phyloP scores from a whole-genome alignment of 1,140 invertebrate species.

The Cryptotermes secundus region DNA sequence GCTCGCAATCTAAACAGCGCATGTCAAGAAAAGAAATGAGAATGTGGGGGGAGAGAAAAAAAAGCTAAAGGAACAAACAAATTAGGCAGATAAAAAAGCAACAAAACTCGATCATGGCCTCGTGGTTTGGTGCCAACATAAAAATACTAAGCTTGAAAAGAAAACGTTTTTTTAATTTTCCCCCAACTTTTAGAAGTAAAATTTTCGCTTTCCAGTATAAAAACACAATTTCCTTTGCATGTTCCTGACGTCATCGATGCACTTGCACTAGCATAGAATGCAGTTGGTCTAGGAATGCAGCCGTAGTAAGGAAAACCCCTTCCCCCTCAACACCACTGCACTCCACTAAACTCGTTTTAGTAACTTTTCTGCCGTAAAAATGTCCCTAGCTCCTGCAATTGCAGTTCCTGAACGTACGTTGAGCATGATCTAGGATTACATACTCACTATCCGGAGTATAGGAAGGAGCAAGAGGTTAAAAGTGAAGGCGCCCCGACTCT shows the following conservation, averaged over 20 bases:
- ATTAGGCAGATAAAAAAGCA: slow-evolving; percentile 5
- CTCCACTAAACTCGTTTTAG: not conserved
- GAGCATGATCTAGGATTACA: slow-evolving; percentile 31
- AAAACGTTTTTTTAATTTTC: not conserved
- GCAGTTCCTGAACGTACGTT: not conserved
- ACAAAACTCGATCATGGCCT: not conserved
- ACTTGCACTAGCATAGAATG: not conserved
- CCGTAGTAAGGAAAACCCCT: not conserved
- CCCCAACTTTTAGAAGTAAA: not conserved
- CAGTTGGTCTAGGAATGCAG: slow-evolving; percentile 4
- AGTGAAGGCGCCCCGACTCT: not conserved
- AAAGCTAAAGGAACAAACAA: not conserved
- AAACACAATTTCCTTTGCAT: not conserved
- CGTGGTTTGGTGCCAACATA: not conserved
- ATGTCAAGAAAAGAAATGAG: not conserved
- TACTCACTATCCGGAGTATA: slow-evolving; percentile 19
- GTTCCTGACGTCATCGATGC: not conserved
- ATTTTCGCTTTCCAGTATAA: not conserved
- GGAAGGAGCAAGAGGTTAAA: not conserved
- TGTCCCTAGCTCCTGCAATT: slow-evolving; percentile 19
- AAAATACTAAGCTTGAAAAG: not conserved
- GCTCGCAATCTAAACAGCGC: no score
- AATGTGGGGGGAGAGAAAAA: not conserved
- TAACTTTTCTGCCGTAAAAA: not conserved
- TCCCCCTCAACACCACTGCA: not conserved